These are phyloP conservation scores for Tursiops truncatus DNA, from an alignment of 2,113 vertebrate genomes.

Conservation along the genomic window DNA sequence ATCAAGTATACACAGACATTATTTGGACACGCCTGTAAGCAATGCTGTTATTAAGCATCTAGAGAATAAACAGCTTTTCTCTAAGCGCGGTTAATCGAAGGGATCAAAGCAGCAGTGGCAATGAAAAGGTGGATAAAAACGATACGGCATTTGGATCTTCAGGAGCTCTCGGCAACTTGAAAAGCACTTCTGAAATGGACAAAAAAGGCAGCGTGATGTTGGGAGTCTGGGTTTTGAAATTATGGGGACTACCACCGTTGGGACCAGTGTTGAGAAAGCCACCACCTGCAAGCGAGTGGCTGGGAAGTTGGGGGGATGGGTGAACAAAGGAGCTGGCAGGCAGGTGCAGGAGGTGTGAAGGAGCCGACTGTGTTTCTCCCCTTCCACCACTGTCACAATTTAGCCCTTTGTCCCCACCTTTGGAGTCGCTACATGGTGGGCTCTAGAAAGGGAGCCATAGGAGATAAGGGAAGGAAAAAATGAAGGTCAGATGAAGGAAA, in stretches of 20 bases:
- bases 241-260: no score
- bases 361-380: neutral
- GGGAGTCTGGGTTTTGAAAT: neutral
- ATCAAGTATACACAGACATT: neutral
- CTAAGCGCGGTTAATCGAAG: neutral
- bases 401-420: neutral
- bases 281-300: no score
- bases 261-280: neutral
- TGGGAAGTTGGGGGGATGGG: neutral
- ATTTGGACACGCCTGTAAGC: neutral
- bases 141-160: neutral
- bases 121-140: neutral
- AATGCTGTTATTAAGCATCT: neutral
- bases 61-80: neutral
- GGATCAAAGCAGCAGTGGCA: neutral
- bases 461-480: neutral
- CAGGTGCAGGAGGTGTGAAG: neutral
- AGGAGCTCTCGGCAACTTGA: neutral
- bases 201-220: neutral
- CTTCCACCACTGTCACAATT: fast-evolving
- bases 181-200: neutral
- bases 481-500: neutral
- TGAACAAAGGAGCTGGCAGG: neutral
- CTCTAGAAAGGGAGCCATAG: neutral
- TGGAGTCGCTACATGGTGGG: fast-evolving